Evolutionary conservation across 1,140 invertebrate genomes (phyloP).

Genomic region (Hyles vespertilio): DNA sequence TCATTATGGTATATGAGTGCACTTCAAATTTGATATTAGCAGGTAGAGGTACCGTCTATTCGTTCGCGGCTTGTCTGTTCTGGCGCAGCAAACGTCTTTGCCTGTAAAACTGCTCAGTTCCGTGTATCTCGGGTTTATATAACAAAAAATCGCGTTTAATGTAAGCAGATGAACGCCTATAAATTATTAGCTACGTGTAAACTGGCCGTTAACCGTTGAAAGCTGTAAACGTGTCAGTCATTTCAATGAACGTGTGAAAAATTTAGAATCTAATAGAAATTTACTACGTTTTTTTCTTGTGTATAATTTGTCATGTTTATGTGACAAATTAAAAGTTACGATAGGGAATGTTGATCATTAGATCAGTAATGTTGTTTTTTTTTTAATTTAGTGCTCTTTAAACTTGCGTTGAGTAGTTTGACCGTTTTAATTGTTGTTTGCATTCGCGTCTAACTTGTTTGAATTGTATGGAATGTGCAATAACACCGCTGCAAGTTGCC

Average conservation of each 20-base stretch:
- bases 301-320: neutral
- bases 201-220: constrained; percentile 30
- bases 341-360: too few relatives aligned
- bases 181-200: constrained; percentile 35
- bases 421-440: constrained; percentile 15
- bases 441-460: constrained; percentile 15
- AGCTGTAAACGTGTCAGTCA: constrained; percentile 36
- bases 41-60: too few relatives aligned
- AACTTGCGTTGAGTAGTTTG: constrained; percentile 19
- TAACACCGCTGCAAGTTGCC: constrained; percentile 16
- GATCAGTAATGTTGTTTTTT: too few relatives aligned
- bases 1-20: too few relatives aligned
- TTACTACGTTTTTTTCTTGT: neutral
- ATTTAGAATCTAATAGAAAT: constrained; percentile 1
- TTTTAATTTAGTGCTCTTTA: too few relatives aligned
- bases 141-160: constrained; percentile 36
- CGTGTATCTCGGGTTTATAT: constrained; percentile 30
- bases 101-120: constrained; percentile 30
- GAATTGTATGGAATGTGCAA: constrained; percentile 24
- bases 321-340: neutral
- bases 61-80: too few relatives aligned
- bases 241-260: constrained; percentile 17
- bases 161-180: constrained; percentile 41
- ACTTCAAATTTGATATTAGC: too few relatives aligned
- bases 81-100: too few relatives aligned